Evolutionary conservation across 2,888 invertebrate genomes (phyloP).

Genomic region (Eustalomyia histrio): DNA sequence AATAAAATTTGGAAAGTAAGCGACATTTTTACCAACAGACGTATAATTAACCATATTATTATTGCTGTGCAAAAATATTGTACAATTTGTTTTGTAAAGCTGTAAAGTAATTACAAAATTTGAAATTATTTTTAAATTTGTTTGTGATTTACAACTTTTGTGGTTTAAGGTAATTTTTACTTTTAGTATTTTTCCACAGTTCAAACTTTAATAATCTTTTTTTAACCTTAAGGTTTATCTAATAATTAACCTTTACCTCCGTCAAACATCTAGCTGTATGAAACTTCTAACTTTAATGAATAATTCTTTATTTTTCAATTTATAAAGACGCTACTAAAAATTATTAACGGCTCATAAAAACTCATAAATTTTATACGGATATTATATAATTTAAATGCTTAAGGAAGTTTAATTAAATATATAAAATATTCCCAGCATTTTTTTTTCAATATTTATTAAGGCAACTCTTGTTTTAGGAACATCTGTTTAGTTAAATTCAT

Average conservation of each 20-base stretch:
- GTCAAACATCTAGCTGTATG: slow-evolving; percentile 1
- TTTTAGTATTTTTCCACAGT: background rate
- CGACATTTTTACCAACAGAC: too few relatives aligned
- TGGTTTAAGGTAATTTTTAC: too few relatives aligned
- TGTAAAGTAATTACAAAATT: too few relatives aligned
- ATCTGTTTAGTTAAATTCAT: slow-evolving; percentile 5
- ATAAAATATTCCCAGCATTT: slow-evolving; percentile 67
- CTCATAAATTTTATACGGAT: slow-evolving; percentile 71
- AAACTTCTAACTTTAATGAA: slow-evolving; percentile 16
- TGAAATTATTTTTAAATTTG: too few relatives aligned
- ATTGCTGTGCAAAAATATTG: too few relatives aligned
- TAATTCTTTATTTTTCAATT: slow-evolving; percentile 12
- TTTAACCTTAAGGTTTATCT: slow-evolving; percentile 13
- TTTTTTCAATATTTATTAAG: background rate
- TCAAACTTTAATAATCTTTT: background rate
- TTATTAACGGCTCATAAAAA: slow-evolving; percentile 74
- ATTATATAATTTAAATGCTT: slow-evolving; percentile 68
- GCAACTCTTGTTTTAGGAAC: slow-evolving; percentile 19
- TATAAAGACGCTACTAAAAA: slow-evolving; percentile 71
- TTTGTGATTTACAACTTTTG: too few relatives aligned
- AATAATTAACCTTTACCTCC: slow-evolving; percentile 11
- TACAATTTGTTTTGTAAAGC: too few relatives aligned
- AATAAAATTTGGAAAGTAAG: too few relatives aligned
- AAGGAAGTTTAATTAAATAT: slow-evolving; percentile 19
- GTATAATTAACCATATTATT: too few relatives aligned